Conservation (phyloP, 2,797 vertebrate species). For the Mormyrops attenuatus region DNA sequence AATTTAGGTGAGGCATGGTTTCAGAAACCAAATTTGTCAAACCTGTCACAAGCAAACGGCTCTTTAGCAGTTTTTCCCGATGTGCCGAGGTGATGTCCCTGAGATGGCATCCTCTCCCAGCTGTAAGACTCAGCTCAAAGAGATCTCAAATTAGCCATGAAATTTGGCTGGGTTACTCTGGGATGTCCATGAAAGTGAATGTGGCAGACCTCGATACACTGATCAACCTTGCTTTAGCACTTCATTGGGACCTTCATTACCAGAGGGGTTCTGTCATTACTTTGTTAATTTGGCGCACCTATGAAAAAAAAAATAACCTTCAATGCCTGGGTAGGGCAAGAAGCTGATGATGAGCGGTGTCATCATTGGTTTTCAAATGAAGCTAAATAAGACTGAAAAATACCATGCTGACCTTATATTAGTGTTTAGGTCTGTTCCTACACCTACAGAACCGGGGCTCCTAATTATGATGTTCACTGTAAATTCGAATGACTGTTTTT, state of each 20-base stretch:
- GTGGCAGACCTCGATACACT: background rate
- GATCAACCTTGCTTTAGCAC: background rate
- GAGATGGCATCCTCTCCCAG: background rate
- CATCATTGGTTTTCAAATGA: background rate
- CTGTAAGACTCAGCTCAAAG: background rate
- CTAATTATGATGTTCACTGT: background rate
- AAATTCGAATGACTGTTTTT: background rate
- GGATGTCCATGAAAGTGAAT: background rate
- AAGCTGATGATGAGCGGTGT: background rate
- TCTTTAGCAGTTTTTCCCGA: background rate
- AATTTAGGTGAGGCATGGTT: background rate
- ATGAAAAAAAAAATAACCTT: background rate
- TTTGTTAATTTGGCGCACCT: background rate
- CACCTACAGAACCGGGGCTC: background rate
- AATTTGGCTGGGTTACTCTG: slow-evolving; percentile 16
- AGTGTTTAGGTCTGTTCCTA: background rate
- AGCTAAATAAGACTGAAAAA: background rate
- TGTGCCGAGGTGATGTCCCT: background rate
- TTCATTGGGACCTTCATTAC: slow-evolving; percentile 16
- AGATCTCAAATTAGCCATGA: slow-evolving; percentile 11
- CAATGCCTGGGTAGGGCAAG: background rate
- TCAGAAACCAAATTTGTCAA: slow-evolving; percentile 6
- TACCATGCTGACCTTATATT: background rate
- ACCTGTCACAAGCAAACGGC: background rate
- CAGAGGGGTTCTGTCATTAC: slow-evolving; percentile 6